These are phyloP conservation scores for Synchiropus splendidus DNA, from an alignment of 2,113 vertebrate species.

Conservation along the genomic window DNA sequence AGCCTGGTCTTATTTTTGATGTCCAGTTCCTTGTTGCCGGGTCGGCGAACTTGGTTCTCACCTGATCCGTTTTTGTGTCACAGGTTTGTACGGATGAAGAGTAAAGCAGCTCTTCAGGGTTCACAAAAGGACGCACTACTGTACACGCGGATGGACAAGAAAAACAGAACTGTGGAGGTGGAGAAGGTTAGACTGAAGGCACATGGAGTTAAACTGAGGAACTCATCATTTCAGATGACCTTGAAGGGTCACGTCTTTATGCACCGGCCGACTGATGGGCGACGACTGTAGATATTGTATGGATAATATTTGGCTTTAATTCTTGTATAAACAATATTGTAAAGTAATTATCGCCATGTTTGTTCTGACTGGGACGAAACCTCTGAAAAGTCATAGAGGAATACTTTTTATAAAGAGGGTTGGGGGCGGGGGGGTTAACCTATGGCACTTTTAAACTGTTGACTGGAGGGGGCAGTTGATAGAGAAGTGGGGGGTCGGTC, in stretches of 20 bases:
- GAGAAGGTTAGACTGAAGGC: constrained; percentile 46
- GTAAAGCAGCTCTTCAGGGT: constrained; percentile 58
- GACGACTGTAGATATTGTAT: constrained; percentile 71
- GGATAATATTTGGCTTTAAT: constrained; percentile 60
- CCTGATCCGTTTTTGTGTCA: constrained; percentile 9
- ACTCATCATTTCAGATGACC: constrained; percentile 49
- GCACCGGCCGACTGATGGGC: constrained; percentile 29
- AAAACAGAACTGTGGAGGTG: constrained; percentile 46
- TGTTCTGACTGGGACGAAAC: constrained; percentile 50
- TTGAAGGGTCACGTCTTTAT: constrained; percentile 48
- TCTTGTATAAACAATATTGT: constrained; percentile 74
- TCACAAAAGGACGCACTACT: constrained; percentile 80
- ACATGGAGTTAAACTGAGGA: constrained; percentile 62
- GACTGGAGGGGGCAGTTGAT: constrained; percentile 46
- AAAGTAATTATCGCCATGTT: constrained; percentile 62
- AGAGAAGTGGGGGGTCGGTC: constrained; percentile 20
- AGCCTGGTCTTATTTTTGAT: too few species aligned
- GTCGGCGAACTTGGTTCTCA: too few species aligned
- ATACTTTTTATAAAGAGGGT: constrained; percentile 22
- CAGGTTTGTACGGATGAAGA: constrained; percentile 99
- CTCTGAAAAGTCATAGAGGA: constrained; percentile 49
- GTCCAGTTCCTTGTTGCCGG: too few species aligned
- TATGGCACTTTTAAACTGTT: constrained; percentile 63
- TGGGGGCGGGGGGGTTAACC: constrained; percentile 22
- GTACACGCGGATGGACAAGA: constrained; percentile 79